Evolutionary conservation across 1,140 invertebrate genomes (phyloP).

Genomic region (Drosophila willistoni): DNA sequence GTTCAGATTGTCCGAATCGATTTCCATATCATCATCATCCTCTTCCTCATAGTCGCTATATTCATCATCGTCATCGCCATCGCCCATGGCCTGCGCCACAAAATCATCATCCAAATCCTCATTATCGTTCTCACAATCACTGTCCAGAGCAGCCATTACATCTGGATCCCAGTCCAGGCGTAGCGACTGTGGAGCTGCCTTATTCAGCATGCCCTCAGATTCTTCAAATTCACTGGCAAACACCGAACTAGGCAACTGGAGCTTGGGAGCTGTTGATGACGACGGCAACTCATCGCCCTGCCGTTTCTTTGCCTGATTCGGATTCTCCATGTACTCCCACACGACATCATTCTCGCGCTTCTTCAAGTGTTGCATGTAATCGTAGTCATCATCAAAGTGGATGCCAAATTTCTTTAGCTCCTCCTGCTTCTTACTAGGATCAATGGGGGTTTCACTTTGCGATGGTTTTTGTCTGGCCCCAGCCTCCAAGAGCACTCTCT

Average conservation of each 20-base stretch:
- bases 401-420: constrained; percentile 96
- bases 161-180: constrained; percentile 95
- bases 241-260: constrained; percentile 90
- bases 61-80: constrained; percentile 83
- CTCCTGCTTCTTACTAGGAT: constrained; percentile 86
- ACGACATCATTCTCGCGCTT: constrained; percentile 84
- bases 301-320: constrained; percentile 69
- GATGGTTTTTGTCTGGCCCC: constrained; percentile 50
- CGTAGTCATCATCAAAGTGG: constrained; percentile 97
- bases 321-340: constrained; percentile 81
- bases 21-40: constrained; percentile 76
- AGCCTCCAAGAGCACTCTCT: constrained; percentile 89
- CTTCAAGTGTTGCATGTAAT: constrained; percentile 96
- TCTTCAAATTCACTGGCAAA: constrained; percentile 96
- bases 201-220: constrained; percentile 94
- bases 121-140: constrained; percentile 94
- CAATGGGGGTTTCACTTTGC: constrained; percentile 52
- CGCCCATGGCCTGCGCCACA: constrained; percentile 90
- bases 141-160: constrained; percentile 95
- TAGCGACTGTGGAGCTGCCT: constrained; percentile 90
- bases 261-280: constrained; percentile 52
- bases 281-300: constrained; percentile 29
- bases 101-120: constrained; percentile 96
- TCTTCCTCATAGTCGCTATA: constrained; percentile 84
- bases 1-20: constrained; percentile 83